phyloP scores from a whole-genome alignment of 2,888 invertebrate species.

The Proisotoma minuta region DNA sequence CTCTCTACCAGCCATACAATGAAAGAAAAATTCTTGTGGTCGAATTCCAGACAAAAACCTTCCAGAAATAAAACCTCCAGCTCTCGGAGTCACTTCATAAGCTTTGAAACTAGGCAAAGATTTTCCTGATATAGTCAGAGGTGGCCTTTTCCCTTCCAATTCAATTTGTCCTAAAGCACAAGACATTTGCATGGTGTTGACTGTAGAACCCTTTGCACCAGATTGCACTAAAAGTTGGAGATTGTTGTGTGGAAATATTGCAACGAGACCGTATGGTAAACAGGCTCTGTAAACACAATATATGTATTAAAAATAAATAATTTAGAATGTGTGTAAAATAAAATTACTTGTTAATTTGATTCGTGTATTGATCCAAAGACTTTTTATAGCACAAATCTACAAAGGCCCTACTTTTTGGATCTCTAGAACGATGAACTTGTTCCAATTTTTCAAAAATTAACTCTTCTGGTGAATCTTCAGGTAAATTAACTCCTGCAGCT shows the following conservation, averaged over 20 bases:
- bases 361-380: conserved; percentile 74
- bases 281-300: conserved; percentile 58
- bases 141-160: conserved; percentile 94
- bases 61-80: conserved; percentile 94
- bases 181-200: conserved; percentile 98
- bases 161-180: conserved; percentile 97
- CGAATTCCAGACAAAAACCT: conserved; percentile 97
- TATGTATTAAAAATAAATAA: not conserved
- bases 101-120: conserved; percentile 85
- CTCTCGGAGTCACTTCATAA: conserved; percentile 80
- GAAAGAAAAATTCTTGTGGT: conserved; percentile 97
- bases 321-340: not conserved
- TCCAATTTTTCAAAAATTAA: conserved; percentile 64
- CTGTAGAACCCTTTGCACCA: conserved; percentile 97
- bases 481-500: conserved; percentile 66
- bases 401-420: conserved; percentile 70
- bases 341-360: conserved; percentile 75
- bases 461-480: conserved; percentile 56
- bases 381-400: conserved; percentile 79
- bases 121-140: conserved; percentile 87
- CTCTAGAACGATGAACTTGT: conserved; percentile 61
- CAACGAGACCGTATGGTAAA: conserved; percentile 75
- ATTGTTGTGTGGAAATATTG: conserved; percentile 88
- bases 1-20: conserved; percentile 99
- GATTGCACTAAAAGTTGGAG: conserved; percentile 98